These are phyloP conservation scores for Muscicapa striata DNA, from an alignment of 2,797 vertebrate species.

Conservation along the genomic window DNA sequence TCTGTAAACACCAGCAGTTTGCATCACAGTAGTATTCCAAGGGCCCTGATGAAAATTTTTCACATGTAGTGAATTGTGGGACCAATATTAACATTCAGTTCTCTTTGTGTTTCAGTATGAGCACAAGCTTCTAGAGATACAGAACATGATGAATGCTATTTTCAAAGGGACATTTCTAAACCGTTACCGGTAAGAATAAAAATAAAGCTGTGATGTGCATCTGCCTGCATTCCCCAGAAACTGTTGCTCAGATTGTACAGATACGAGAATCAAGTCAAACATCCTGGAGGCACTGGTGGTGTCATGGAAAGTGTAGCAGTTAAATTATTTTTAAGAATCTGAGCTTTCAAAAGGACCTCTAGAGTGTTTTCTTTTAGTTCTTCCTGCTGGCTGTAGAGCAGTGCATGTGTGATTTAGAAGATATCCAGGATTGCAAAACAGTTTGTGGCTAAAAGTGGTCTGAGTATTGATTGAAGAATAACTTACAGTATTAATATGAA, in stretches of 20 bases:
- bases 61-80: background rate
- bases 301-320: background rate
- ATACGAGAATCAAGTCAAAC: background rate
- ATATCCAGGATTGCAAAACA: background rate
- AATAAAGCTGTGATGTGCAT: background rate
- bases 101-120: constrained; percentile 80
- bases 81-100: background rate
- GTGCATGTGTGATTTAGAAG: background rate
- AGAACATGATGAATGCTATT: constrained; percentile 89
- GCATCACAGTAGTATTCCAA: background rate
- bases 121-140: constrained; percentile 84
- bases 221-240: background rate
- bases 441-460: background rate
- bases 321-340: background rate
- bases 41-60: background rate
- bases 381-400: background rate
- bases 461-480: background rate
- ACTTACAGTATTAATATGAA: background rate
- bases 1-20: background rate
- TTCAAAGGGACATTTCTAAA: constrained; percentile 91
- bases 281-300: background rate
- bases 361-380: background rate
- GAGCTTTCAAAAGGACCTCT: background rate
- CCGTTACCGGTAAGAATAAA: constrained; percentile 84
- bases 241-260: background rate